A percentile compares a stretch with the other conserved stretches of the same genome.
These are phyloP conservation scores for Tetrapedia diversipes DNA, from an alignment of 2,888 invertebrate species.

Conservation along the genomic window DNA sequence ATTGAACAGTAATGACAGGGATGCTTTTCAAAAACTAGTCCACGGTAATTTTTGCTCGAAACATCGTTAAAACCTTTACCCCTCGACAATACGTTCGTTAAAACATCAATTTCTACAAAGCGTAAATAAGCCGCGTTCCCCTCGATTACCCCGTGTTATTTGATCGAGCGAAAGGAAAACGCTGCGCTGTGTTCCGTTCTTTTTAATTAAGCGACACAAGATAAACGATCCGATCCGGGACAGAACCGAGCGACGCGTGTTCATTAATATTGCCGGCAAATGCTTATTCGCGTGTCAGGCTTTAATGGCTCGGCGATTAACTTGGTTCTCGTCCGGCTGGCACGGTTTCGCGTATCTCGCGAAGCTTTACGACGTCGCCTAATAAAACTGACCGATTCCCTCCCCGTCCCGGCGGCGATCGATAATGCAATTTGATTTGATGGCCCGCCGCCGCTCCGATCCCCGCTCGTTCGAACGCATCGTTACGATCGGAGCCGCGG, in stretches of 20 bases:
- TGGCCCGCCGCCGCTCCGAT: background rate
- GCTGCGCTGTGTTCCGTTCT: background rate
- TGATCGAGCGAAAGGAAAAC: no score
- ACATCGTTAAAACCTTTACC: no score
- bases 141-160: no score
- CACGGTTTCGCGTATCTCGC: constrained; percentile 50
- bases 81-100: no score
- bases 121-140: no score
- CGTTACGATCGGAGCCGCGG: background rate
- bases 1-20: no score
- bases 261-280: constrained; percentile 36
- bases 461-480: no score
- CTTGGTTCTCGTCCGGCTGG: constrained; percentile 50
- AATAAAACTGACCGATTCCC: constrained; percentile 19
- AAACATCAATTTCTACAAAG: no score
- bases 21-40: no score
- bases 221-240: background rate
- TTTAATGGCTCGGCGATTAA: constrained; percentile 50
- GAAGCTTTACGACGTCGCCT: constrained; percentile 3
- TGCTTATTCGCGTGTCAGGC: constrained; percentile 26
- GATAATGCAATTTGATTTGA: constrained; percentile 23
- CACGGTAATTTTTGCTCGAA: no score
- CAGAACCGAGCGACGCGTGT: background rate
- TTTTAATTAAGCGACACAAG: constrained; percentile 4
- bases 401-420: background rate